A percentile compares a stretch with the other conserved stretches of the same genome.
Evolutionary conservation across 2,888 invertebrate species (phyloP).

Genomic region (Lepidocyrtoides sp.): DNA sequence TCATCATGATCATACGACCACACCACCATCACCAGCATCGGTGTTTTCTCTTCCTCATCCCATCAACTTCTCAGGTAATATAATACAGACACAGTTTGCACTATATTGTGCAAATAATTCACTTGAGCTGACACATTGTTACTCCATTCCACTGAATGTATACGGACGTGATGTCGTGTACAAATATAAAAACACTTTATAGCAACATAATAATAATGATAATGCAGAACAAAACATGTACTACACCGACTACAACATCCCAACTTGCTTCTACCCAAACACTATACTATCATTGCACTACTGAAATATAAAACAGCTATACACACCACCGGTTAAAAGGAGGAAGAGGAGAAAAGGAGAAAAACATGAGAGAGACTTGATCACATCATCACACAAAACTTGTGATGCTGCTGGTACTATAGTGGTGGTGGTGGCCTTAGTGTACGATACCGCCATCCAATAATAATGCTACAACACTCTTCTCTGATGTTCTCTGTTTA

Average conservation of each 20-base stretch:
- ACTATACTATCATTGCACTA: neutral
- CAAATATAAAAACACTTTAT: constrained; percentile 43
- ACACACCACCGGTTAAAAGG: neutral
- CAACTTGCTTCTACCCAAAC: neutral
- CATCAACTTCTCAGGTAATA: constrained; percentile 74
- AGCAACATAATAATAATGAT: neutral
- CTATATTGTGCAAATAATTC: constrained; percentile 82
- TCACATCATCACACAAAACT: constrained; percentile 61
- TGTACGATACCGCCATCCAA: neutral
- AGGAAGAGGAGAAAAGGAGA: neutral
- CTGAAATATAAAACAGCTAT: neutral
- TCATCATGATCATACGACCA: neutral
- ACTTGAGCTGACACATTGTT: constrained; percentile 80
- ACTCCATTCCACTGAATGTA: constrained; percentile 48
- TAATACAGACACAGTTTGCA: constrained; percentile 68
- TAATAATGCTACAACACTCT: neutral
- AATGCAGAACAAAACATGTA: constrained; percentile 6
- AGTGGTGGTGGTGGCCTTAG: neutral
- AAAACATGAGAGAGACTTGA: constrained; percentile 64
- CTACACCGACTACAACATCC: neutral
- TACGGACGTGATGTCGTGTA: neutral
- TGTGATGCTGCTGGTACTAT: neutral
- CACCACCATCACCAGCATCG: constrained; percentile 21
- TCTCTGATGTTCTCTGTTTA: too few relatives aligned
- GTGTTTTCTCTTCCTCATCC: constrained; percentile 49